Percentiles rank a stretch among this genome's conserved stretches.
Evolutionary conservation across 2,888 invertebrate genomes (phyloP).

Genomic region (Idaea straminata): DNA sequence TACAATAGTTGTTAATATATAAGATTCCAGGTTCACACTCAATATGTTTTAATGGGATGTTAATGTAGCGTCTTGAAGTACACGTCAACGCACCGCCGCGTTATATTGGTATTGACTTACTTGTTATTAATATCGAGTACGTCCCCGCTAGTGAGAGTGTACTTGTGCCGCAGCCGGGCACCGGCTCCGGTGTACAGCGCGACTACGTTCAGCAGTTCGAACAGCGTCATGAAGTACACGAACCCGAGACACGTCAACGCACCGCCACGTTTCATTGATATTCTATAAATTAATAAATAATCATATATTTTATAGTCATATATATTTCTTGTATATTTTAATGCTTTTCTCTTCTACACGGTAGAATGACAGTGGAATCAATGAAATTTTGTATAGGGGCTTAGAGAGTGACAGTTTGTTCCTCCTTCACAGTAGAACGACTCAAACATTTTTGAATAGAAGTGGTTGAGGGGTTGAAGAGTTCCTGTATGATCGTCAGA

Average conservation of each 20-base stretch:
- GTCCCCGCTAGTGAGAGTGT: conserved; percentile 83
- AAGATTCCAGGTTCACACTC: neutral
- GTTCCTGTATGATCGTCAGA: no score
- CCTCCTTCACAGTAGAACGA: no score
- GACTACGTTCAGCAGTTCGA: conserved; percentile 82
- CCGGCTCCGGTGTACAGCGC: conserved; percentile 82
- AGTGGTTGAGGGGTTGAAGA: no score
- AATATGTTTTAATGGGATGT: neutral
- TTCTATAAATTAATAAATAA: conserved; percentile 51
- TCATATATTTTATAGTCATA: no score
- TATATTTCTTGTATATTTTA: no score
- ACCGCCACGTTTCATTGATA: conserved; percentile 81
- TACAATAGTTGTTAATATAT: neutral
- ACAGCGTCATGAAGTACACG: conserved; percentile 84
- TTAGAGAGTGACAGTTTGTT: no score
- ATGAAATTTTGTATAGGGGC: no score
- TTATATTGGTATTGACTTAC: conserved; percentile 65
- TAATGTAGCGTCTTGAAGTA: neutral
- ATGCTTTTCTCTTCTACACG: no score
- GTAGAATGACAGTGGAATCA: no score
- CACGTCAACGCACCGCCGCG: neutral
- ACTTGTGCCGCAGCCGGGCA: conserved; percentile 80
- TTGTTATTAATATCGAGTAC: conserved; percentile 88
- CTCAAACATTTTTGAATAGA: no score
- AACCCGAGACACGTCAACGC: conserved; percentile 82